These are phyloP conservation scores for Aplodontia rufa DNA, from an alignment of 2,113 vertebrate species.

Conservation along the genomic window DNA sequence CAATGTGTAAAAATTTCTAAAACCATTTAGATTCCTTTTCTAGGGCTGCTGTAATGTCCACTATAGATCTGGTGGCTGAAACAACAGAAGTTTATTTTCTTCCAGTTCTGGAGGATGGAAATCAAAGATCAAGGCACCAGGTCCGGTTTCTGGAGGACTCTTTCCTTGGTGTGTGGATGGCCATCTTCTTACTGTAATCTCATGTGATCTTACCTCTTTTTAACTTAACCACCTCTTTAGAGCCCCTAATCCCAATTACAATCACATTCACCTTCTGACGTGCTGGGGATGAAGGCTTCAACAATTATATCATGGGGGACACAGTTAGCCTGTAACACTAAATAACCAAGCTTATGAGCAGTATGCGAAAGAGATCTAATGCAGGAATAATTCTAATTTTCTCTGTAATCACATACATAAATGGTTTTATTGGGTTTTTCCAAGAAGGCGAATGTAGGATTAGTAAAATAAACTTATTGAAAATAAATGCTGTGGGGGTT, in stretches of 20 bases:
- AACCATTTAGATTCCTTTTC: background rate
- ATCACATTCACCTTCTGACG: background rate
- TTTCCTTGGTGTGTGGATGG: no score
- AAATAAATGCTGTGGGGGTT: background rate
- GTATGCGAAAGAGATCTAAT: background rate
- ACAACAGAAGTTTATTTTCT: background rate
- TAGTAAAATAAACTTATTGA: background rate
- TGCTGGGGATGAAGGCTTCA: background rate
- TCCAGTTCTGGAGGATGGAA: background rate
- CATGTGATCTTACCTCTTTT: background rate
- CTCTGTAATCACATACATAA: background rate
- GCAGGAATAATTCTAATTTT: background rate
- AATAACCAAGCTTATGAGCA: background rate
- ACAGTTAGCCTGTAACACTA: background rate
- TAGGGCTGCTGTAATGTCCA: background rate
- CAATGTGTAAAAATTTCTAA: background rate
- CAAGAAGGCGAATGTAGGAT: background rate
- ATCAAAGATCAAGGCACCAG: background rate
- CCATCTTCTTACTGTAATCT: background rate
- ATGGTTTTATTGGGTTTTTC: background rate
- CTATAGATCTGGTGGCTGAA: no score
- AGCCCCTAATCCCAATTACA: background rate
- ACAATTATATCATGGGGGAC: background rate
- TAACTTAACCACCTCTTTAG: no score
- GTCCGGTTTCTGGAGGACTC: background rate